Conservation (phyloP, 2,797 vertebrate species). For the Cheirogaleus major region DNA sequence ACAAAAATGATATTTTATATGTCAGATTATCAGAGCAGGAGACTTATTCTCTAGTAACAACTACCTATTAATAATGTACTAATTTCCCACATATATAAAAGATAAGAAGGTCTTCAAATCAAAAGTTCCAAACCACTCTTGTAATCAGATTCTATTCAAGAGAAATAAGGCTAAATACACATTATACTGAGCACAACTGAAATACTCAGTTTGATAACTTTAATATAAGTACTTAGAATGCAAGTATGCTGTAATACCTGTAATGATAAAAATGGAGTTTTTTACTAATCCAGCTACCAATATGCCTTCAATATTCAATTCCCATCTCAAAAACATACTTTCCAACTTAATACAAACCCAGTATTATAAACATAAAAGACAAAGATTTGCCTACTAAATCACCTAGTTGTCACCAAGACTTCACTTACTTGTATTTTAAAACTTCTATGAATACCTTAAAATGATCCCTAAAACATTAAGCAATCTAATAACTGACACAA, state of each 20-base stretch:
- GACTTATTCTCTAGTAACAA: conserved; percentile 2
- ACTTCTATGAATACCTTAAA: conserved; percentile 53
- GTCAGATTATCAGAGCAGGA: not conserved
- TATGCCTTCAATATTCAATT: conserved; percentile 39
- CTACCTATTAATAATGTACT: conserved; percentile 32
- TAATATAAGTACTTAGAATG: not conserved
- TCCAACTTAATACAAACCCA: conserved; percentile 40
- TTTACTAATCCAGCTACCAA: conserved; percentile 40
- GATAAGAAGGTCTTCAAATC: conserved; percentile 19
- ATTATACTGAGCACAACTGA: conserved; percentile 14
- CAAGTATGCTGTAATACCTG: not conserved
- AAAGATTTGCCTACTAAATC: conserved; percentile 55
- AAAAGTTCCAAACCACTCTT: conserved; percentile 40
- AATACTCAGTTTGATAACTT: conserved; percentile 23
- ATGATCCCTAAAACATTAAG: conserved; percentile 29
- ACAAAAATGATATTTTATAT: not conserved
- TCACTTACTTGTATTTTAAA: conserved; percentile 47
- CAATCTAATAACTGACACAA: conserved; percentile 25
- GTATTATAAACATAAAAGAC: conserved; percentile 33
- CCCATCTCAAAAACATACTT: conserved; percentile 33
- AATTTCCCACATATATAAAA: conserved; percentile 44
- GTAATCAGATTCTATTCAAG: conserved; percentile 33
- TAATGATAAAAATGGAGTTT: conserved; percentile 30
- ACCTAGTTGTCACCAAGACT: conserved; percentile 7
- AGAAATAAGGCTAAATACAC: conserved; percentile 40